Evolutionary conservation across 2,797 vertebrate genomes (phyloP), one percentile per base, ranked within the genome.

Genomic region (Meriones psammophilus): DNA sequence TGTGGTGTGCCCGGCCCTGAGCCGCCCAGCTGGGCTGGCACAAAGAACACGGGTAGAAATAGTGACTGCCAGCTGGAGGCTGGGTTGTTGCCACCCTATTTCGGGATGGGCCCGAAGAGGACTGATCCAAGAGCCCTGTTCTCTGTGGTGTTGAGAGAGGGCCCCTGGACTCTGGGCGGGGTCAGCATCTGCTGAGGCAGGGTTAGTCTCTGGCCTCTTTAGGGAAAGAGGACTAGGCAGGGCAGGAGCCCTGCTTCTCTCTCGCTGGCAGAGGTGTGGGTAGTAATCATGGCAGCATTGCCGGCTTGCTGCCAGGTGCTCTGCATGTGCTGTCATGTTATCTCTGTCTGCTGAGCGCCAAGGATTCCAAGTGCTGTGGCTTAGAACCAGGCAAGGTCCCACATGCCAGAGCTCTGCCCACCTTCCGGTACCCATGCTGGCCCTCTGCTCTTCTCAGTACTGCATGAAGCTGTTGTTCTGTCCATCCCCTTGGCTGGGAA

Each of bases 271-370:
- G 84, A n/a, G 74, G 28, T 13, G 22, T 1, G 0, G 20, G 1
- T 3, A 1, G 5, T 12, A 22, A 7, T 33, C 22, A 3, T 56
- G 3, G 64, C 83, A 9, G 1, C 50, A 14, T 4, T 0, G 36
- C 7, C 1, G 18, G 28, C 54, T 26, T 8, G 9, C 36, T 46
- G 64, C 84, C 54, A 64, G 64, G 84, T 39, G 46, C 18, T 93
- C 76, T 62, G 39, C 54, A 17, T 71, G 76, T 73, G 64, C 64
- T 28, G 54, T 73, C 89, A 83, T 50, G 89, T n/a, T 39, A 26
- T 69, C 77, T 66, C 76, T 79, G 62, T 36, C 36, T 88, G 39
- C 58, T 64, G 17, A 28, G 39, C 66, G 88, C 18, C 28, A 17
- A 12, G 39, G 28, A 50, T 77, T 69, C 64, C n/a, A 0, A 26